Base-by-base conservation (phyloP, 2,888 invertebrate species). In the Caenorhabditis sp. region DNA sequence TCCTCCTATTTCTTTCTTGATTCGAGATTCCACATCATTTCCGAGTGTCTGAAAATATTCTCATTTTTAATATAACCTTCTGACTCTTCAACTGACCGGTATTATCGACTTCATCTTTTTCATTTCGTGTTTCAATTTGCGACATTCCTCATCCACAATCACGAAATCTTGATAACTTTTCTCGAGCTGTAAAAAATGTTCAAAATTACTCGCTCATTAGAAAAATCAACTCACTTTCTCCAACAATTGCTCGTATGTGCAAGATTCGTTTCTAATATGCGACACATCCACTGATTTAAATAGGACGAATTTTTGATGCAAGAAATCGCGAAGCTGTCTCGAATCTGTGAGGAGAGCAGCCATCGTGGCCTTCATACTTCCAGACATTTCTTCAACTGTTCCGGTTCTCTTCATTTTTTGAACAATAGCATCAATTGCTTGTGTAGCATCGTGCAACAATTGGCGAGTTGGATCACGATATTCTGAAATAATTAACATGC, bases 251-350 rank as follows among this genome's bases (percentile, higher is more conserved):
- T 73, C 73, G 12, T 60, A 61, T 26, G 68, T 59, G 17, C 43
- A 43, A 10, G 43, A 43, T 53, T 68, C 67, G 49, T 66, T 68
- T 54, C 59, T 61, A 65, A 64, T 61, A 5, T 63, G 61, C 1
- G 36, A 50, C 49, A 68, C 43, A 50, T 73, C 73, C n/a, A 73
- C 65, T 43, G 68, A 67, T 54, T 74, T 74, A 63, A 74, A 69
- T 17, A 69, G 21, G 1, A 62, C 67, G 50, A 69, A 27, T 59
- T 74, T 74, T 25, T 69, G 63, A 50, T 74, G 69, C 14, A 74
- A 62, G 52, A 63, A 67, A n/a, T 74, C 69, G 25, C 73, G 69
- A 14, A 74, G 57, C 1, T 27, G 8, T 26, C 73, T 25, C n/a
- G 69, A 57, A 17, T 74, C 69, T 1, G 26, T 43, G 21, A 74